Evolutionary conservation across 1,140 invertebrate genomes (phyloP).

Genomic region (Cyclina sinensis): DNA sequence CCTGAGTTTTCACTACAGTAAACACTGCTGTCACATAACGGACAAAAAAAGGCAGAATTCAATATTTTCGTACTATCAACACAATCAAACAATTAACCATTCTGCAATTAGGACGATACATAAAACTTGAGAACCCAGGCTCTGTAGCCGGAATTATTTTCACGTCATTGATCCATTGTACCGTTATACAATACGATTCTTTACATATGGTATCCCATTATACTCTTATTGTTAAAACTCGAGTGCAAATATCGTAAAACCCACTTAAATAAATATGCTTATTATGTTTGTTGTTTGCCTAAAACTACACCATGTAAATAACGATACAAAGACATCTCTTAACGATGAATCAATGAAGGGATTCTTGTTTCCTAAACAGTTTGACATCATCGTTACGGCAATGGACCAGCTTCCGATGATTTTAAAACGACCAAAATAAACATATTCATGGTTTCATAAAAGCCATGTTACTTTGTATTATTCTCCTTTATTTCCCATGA

Average conservation of each 20-base stretch:
- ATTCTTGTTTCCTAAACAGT: slow-evolving; percentile 42
- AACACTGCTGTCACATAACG: slow-evolving; percentile 22
- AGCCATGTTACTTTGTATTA: neutral
- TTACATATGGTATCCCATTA: slow-evolving; percentile 42
- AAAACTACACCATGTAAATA: slow-evolving; percentile 59
- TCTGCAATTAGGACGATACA: slow-evolving; percentile 35
- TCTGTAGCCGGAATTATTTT: slow-evolving; percentile 25
- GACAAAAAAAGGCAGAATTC: neutral
- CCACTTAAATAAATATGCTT: slow-evolving; percentile 62
- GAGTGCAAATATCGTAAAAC: slow-evolving; percentile 61
- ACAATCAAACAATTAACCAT: slow-evolving; percentile 53
- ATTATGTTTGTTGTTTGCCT: slow-evolving; percentile 48
- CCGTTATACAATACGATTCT: slow-evolving; percentile 41
- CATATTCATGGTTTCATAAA: neutral
- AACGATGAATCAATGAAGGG: slow-evolving; percentile 39
- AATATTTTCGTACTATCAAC: slow-evolving; percentile 24
- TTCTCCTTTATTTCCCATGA: neutral
- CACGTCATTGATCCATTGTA: slow-evolving; percentile 54
- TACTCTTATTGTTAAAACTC: slow-evolving; percentile 46
- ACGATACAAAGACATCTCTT: slow-evolving; percentile 33
- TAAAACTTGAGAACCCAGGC: slow-evolving; percentile 44
- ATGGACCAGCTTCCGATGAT: slow-evolving; percentile 22
- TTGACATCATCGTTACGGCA: slow-evolving; percentile 1
- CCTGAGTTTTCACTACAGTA: neutral
- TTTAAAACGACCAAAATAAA: slow-evolving; percentile 17